phyloP scores from a whole-genome alignment of 2,113 vertebrate genomes.

The Bos indicus region DNA sequence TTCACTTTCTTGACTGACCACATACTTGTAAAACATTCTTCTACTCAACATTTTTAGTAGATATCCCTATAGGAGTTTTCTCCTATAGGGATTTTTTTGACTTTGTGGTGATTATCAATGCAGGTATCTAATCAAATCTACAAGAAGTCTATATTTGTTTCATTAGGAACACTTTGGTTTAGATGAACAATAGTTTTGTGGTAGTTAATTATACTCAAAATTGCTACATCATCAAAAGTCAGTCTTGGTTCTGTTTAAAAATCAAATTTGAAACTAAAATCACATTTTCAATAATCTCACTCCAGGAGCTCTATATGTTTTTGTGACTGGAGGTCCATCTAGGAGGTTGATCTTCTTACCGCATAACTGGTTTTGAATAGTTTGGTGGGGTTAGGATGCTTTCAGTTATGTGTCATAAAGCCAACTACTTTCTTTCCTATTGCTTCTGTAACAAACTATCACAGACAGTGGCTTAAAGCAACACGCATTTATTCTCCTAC shows the following conservation, averaged over 20 bases:
- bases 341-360: not conserved
- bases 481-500: not conserved
- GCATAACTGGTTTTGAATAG: not conserved
- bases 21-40: not conserved
- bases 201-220: not conserved
- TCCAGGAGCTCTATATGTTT: not conserved
- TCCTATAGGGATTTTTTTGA: not conserved
- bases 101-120: not conserved
- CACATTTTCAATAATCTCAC: not conserved
- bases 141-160: not conserved
- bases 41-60: not conserved
- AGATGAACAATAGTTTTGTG: not conserved
- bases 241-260: not conserved
- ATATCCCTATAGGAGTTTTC: not conserved
- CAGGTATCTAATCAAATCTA: not conserved
- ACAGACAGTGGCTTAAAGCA: not conserved
- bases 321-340: not conserved
- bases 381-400: not conserved
- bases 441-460: not conserved
- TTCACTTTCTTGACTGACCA: not conserved
- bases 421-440: not conserved
- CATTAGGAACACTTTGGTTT: not conserved
- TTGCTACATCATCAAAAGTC: not conserved
- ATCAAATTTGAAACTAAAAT: not conserved
- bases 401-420: not conserved